Percentiles rank a stretch among this genome's conserved stretches.
phyloP scores from a whole-genome alignment of 2,888 invertebrate species.

The Perizoma flavofasciatum region DNA sequence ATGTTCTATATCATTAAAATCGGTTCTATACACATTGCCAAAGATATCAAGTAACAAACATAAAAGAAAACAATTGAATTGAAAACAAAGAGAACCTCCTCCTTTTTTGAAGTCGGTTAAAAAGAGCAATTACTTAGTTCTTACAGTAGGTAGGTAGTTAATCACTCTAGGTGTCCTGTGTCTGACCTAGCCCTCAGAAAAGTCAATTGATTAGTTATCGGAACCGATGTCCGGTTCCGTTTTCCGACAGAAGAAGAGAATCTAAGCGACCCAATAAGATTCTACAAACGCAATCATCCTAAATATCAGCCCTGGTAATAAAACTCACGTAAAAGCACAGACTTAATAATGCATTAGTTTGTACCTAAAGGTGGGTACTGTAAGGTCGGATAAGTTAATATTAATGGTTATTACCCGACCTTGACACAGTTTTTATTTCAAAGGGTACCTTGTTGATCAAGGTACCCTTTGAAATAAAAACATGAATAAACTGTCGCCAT shows the following conservation, averaged over 20 bases:
- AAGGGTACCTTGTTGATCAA: too few species aligned
- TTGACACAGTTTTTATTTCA: too few species aligned
- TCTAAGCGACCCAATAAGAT: conserved; percentile 4
- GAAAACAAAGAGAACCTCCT: too few species aligned
- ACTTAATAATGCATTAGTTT: background rate
- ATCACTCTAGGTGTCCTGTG: conserved; percentile 2
- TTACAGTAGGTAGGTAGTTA: conserved; percentile 7
- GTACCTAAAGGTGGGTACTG: too few species aligned
- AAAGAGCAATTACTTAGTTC: conserved; percentile 14
- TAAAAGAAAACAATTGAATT: too few species aligned
- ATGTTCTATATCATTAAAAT: too few species aligned
- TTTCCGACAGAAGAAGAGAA: conserved; percentile 4
- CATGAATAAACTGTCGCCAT: too few species aligned
- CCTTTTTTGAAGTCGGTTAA: background rate
- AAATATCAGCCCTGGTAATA: conserved; percentile 5
- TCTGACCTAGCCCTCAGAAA: background rate
- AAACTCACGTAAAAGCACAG: background rate
- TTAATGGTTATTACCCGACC: too few species aligned
- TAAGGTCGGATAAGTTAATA: too few species aligned
- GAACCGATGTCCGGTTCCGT: background rate
- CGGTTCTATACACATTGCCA: too few species aligned
- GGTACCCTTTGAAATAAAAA: too few species aligned
- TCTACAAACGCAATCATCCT: conserved; percentile 9
- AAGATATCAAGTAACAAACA: too few species aligned
- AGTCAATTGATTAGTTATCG: conserved; percentile 16